A percentile compares a stretch with the other conserved stretches of the same genome.
phyloP scores from a whole-genome alignment of 1,140 invertebrate genomes.

The Apis laboriosa region DNA sequence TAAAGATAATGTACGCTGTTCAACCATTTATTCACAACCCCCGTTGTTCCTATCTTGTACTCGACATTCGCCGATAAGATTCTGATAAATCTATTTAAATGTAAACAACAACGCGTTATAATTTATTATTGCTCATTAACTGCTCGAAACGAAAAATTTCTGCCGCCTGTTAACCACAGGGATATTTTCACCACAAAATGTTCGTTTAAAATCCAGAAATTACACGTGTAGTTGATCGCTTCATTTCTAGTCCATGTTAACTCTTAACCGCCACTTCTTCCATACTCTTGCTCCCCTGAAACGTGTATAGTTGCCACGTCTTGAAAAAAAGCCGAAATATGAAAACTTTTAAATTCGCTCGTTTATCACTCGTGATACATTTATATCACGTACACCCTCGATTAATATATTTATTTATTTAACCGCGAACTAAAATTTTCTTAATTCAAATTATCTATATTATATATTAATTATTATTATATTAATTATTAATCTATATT shows the following conservation, averaged over 20 bases:
- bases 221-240: conserved; percentile 15
- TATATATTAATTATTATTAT: no score
- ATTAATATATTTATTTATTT: neutral
- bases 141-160: neutral
- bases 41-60: conserved; percentile 2
- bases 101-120: neutral
- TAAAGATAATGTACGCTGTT: conserved; percentile 11
- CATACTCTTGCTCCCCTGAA: conserved; percentile 11
- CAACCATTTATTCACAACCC: conserved; percentile 12
- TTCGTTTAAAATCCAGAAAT: conserved; percentile 6
- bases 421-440: neutral
- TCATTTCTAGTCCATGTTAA: conserved; percentile 12
- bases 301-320: neutral
- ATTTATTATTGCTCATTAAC: neutral
- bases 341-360: neutral
- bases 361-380: neutral
- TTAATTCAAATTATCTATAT: no score
- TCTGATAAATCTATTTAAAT: conserved; percentile 9
- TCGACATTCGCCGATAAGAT: neutral
- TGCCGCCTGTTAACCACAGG: neutral
- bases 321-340: neutral
- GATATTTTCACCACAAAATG: neutral
- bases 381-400: no score
- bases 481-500: no score
- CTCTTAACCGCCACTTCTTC: conserved; percentile 21